Evolutionary conservation across 2,888 invertebrate species (phyloP), one percentile per base, ranked within the genome.

Genomic region (Meandrusa payeni): DNA sequence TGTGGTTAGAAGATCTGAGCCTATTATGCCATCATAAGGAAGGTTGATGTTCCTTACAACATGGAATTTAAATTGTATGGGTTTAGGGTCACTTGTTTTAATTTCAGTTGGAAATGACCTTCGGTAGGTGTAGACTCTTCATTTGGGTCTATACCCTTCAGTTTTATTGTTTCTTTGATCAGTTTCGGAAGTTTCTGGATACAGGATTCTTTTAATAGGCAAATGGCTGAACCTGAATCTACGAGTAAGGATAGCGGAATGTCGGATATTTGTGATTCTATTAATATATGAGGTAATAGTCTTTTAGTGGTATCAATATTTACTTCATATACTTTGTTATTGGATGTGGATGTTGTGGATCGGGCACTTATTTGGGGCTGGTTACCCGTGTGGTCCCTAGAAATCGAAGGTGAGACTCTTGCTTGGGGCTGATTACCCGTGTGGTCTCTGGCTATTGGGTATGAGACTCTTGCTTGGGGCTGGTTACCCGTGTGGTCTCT

Each of bases 401-500:
- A 23, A 4, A 4, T 23, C 2, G 2, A 23, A 5, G 23, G 6
- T n/a, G 2, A 6, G 23, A 5, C 23, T 2, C 23, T n/a, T 23
- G 23, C 7, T 23, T 23, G 23, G 23, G 23, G 23, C 7, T 23
- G 23, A 6, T 23, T 23, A 23, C 23, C 23, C 23, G 6, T 23
- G 23, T 23, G 23, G n/a, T 23, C 23, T 6, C 6, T 23, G 5
- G n/a, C 2, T 4, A 2, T 23, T 4, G 2, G 6, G 7, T 3
- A 23, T n/a, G 2, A 6, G 23, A 5, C 23, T 2, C 23, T n/a
- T 23, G 23, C 7, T 23, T 23, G 23, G 23, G 23, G 23, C 7
- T 23, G 23, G 23, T 23, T 23, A 23, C 23, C 23, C 23, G 6
- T 23, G 23, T 23, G 23, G 23, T 23, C 23, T 6, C 7, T 23